phyloP scores from a whole-genome alignment of 2,888 invertebrate species.

The Plebejus melissa region DNA sequence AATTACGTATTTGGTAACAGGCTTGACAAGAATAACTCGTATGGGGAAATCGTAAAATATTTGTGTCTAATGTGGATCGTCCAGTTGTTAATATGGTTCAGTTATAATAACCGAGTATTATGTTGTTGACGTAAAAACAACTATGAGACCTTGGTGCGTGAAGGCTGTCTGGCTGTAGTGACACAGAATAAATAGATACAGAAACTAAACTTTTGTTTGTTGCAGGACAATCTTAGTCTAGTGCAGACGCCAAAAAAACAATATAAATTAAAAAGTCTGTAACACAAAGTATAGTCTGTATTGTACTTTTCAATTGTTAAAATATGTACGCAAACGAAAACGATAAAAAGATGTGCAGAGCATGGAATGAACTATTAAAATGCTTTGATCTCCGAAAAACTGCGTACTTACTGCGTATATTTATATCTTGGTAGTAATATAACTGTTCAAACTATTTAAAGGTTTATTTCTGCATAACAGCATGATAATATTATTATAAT shows the following conservation, averaged over 20 bases:
- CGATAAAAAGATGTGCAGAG: neutral
- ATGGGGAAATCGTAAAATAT: neutral
- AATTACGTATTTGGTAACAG: too few relatives aligned
- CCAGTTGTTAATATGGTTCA: neutral
- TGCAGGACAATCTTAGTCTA: neutral
- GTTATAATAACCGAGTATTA: neutral
- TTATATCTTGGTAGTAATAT: too few relatives aligned
- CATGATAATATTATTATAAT: too few relatives aligned
- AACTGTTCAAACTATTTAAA: too few relatives aligned
- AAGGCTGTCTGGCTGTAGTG: neutral
- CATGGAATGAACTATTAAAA: neutral
- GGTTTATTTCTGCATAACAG: too few relatives aligned
- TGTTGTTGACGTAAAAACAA: neutral
- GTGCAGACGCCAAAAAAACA: neutral
- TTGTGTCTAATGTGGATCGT: neutral
- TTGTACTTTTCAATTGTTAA: too few relatives aligned
- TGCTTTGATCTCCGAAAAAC: too few relatives aligned
- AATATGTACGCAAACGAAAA: too few relatives aligned
- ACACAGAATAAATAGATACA: neutral
- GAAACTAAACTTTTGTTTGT: neutral
- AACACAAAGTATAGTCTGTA: neutral
- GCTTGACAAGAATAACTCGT: too few relatives aligned
- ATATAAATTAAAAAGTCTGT: neutral
- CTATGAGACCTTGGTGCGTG: slow-evolving; percentile 4
- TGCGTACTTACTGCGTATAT: too few relatives aligned